Percentiles rank a stretch among this genome's conserved stretches.
phyloP scores from a whole-genome alignment of 2,113 vertebrate species.

The Hydrolagus affinis region DNA sequence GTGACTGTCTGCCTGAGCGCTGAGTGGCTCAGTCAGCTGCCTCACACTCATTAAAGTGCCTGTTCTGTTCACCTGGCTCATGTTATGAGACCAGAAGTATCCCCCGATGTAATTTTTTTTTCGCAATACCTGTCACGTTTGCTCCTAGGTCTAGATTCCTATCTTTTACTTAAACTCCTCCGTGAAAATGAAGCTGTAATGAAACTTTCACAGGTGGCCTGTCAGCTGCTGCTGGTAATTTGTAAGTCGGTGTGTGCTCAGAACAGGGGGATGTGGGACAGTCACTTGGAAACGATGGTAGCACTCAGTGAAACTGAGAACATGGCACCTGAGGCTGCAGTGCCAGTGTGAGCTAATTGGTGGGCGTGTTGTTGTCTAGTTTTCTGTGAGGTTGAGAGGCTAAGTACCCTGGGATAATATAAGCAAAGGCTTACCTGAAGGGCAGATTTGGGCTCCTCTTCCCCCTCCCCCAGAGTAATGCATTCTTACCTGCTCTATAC shows the following conservation, averaged over 20 bases:
- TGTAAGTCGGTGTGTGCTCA: not conserved
- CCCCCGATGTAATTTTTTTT: not conserved
- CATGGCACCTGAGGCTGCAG: slow-evolving; percentile 3
- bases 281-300: not conserved
- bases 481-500: not conserved
- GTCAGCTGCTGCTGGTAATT: slow-evolving; percentile 29
- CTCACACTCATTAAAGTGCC: not conserved
- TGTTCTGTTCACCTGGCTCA: not conserved
- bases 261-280: not conserved
- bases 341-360: not conserved
- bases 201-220: not conserved
- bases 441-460: not conserved
- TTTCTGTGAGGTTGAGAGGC: not conserved
- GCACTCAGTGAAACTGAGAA: not conserved
- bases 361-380: not conserved
- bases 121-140: slow-evolving; percentile 14
- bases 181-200: slow-evolving; percentile 26
- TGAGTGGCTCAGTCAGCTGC: slow-evolving; percentile 22
- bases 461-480: not conserved
- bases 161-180: slow-evolving; percentile 17
- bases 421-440: not conserved
- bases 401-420: not conserved
- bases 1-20: slow-evolving; percentile 15
- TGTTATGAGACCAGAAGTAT: slow-evolving; percentile 12
- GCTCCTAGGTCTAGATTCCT: not conserved